Conservation (phyloP, 2,888 invertebrate genomes). For the Pterostichus madidus region DNA sequence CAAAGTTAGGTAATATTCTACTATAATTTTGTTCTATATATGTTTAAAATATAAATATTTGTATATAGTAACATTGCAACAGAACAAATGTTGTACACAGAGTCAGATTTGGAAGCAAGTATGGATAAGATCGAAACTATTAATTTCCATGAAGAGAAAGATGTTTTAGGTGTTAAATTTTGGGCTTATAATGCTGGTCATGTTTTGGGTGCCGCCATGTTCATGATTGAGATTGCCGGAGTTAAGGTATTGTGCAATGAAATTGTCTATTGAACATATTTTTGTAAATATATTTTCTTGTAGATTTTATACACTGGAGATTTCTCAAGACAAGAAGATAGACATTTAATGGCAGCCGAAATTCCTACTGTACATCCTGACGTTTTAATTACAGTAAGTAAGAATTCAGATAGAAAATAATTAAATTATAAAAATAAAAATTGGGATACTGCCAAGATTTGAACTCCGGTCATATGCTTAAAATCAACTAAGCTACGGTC, state of each 20-base stretch:
- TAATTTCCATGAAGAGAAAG: constrained; percentile 98
- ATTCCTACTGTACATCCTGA: constrained; percentile 98
- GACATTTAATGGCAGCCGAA: constrained; percentile 99
- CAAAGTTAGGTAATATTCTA: constrained; percentile 89
- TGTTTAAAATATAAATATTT: constrained; percentile 49
- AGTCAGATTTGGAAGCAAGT: constrained; percentile 96
- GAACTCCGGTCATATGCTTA: no score
- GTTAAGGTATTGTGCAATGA: constrained; percentile 84
- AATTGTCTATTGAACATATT: constrained; percentile 24
- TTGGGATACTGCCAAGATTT: no score
- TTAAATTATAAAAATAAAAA: constrained; percentile 49
- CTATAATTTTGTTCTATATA: not conserved
- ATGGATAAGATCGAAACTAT: constrained; percentile 99
- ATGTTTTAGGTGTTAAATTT: constrained; percentile 97
- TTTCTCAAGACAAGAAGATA: constrained; percentile 98
- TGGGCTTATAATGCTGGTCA: constrained; percentile 99
- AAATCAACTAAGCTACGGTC: no score
- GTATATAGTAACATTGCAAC: constrained; percentile 94
- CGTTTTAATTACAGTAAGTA: constrained; percentile 92
- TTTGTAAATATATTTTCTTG: constrained; percentile 64
- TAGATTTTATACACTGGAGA: constrained; percentile 97
- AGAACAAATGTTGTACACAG: constrained; percentile 97
- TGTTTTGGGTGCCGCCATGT: constrained; percentile 99
- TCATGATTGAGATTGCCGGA: constrained; percentile 99
- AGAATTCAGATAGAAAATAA: no score